These are phyloP conservation scores for Paracanthobrama guichenoti DNA, from an alignment of 2,113 vertebrate species.

Conservation along the genomic window DNA sequence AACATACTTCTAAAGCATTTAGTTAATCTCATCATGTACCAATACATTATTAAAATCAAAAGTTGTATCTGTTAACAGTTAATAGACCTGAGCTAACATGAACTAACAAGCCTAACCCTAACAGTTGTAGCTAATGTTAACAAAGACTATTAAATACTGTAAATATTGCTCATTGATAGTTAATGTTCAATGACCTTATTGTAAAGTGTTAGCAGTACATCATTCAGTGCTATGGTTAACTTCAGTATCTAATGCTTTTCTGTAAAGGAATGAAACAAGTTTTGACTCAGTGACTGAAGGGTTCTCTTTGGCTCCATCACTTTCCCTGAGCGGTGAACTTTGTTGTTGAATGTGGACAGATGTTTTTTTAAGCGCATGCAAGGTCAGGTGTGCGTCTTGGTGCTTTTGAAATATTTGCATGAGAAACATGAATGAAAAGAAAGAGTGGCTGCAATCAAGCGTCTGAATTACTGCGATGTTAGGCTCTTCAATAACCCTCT, in stretches of 20 bases:
- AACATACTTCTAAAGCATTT: no score
- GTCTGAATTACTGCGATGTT: constrained; percentile 37
- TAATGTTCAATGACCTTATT: background rate
- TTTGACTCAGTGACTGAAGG: background rate
- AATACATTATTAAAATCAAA: background rate
- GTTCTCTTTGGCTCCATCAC: background rate
- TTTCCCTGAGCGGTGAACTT: background rate
- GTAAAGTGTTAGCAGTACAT: background rate
- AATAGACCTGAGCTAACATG: background rate
- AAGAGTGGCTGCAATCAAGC: constrained; percentile 22
- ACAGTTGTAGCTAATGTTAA: background rate
- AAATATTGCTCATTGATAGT: background rate
- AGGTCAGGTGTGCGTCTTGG: constrained; percentile 12
- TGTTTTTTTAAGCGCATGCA: background rate
- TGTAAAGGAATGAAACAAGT: background rate
- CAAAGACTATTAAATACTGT: background rate
- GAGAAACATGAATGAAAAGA: constrained; percentile 39
- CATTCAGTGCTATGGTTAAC: background rate
- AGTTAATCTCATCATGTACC: background rate
- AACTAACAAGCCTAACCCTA: background rate
- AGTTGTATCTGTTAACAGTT: background rate
- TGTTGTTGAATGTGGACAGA: background rate
- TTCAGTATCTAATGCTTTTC: background rate
- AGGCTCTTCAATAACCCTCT: constrained; percentile 25
- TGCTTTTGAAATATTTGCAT: constrained; percentile 17